A percentile compares a stretch with the other conserved stretches of the same genome.
These are phyloP conservation scores for Aporophyla lueneburgensis DNA, from an alignment of 2,888 invertebrate genomes.

Conservation along the genomic window DNA sequence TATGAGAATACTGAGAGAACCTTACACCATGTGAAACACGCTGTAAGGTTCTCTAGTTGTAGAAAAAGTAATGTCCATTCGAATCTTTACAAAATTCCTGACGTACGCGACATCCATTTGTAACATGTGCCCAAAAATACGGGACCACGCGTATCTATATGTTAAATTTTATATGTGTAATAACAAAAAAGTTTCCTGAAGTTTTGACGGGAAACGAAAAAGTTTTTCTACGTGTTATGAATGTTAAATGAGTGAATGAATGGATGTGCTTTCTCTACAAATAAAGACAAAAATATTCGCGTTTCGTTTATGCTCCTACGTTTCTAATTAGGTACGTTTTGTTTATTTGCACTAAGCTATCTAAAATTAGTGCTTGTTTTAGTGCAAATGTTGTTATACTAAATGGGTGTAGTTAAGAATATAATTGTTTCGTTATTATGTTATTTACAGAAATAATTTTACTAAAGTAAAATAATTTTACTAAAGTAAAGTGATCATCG, in stretches of 20 bases:
- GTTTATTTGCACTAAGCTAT: conserved; percentile 41
- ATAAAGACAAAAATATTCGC: conserved; percentile 54
- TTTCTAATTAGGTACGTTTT: conserved; percentile 50
- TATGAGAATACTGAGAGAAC: not conserved
- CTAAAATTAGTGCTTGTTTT: conserved; percentile 28
- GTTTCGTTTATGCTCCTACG: conserved; percentile 32
- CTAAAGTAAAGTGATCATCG: not conserved
- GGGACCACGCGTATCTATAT: conserved; percentile 27
- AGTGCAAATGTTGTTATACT: conserved; percentile 18
- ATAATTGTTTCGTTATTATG: not conserved
- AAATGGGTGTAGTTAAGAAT: conserved; percentile 19
- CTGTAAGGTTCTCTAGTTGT: no score
- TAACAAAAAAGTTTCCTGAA: conserved; percentile 42
- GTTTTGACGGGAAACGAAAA: conserved; percentile 62
- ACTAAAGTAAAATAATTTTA: not conserved
- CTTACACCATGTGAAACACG: no score
- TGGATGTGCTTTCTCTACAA: conserved; percentile 49
- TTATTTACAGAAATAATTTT: not conserved
- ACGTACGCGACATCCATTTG: not conserved
- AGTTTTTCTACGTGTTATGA: conserved; percentile 62
- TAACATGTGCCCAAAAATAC: conserved; percentile 18
- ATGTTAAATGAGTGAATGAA: conserved; percentile 56
- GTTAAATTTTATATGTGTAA: conserved; percentile 24
- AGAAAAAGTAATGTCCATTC: not conserved
- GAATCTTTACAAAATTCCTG: not conserved